These are phyloP conservation scores for Cephalotes varians DNA, from an alignment of 2,888 invertebrate species.

Conservation along the genomic window DNA sequence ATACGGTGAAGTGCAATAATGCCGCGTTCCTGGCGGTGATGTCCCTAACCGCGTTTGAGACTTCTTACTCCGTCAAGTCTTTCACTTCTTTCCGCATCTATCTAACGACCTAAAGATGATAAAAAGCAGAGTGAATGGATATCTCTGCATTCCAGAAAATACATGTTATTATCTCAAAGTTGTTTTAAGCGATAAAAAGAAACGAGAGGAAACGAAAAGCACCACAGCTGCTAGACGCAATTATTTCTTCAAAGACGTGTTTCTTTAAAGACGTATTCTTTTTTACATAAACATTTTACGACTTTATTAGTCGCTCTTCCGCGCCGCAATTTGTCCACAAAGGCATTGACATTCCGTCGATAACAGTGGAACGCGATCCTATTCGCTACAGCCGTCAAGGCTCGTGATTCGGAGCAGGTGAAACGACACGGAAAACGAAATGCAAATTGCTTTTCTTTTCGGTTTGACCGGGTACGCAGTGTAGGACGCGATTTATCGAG, in stretches of 20 bases:
- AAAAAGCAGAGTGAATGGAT: background rate
- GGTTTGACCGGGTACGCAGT: constrained; percentile 34
- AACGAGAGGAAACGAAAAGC: background rate
- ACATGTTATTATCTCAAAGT: background rate
- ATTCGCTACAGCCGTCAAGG: background rate
- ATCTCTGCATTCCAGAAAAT: background rate
- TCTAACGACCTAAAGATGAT: background rate
- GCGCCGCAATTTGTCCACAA: background rate
- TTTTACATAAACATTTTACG: background rate
- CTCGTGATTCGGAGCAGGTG: constrained; percentile 16
- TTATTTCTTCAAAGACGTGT: too few species aligned
- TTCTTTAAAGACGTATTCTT: background rate
- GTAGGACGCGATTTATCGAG: constrained; percentile 60
- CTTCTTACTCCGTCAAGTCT: background rate
- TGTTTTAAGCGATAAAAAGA: background rate
- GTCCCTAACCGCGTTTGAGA: constrained; percentile 1
- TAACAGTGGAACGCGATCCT: constrained; percentile 1
- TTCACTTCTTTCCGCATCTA: background rate
- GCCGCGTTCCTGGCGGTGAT: background rate
- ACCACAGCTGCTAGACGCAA: background rate
- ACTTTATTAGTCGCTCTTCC: background rate
- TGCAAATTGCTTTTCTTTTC: constrained; percentile 71
- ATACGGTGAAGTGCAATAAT: constrained; percentile 14
- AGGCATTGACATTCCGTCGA: constrained; percentile 11
- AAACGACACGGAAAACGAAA: constrained; percentile 64